Base-by-base conservation (phyloP, 2,888 invertebrate species). In the Sabatieria punctata region DNA sequence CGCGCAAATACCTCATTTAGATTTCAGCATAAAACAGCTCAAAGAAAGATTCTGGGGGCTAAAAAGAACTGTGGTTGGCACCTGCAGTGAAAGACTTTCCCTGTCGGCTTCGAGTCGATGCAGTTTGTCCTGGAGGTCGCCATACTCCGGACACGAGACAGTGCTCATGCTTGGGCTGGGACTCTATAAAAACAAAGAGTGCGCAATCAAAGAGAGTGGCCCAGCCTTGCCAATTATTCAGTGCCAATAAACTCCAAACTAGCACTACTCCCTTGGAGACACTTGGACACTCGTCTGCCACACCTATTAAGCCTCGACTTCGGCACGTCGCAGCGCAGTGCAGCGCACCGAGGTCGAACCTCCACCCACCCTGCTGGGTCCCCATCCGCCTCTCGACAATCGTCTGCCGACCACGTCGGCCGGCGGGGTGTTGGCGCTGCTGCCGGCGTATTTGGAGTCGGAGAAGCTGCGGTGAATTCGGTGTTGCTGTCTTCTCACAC, bases 31-130 rank as follows among this genome's bases (percentile, higher is more conserved):
- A n/a, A n/a, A n/a, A n/a, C n/a, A n/a, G n/a, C n/a, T n/a, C n/a
- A n/a, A n/a, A n/a, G n/a, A n/a, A n/a, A n/a, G n/a, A n/a, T n/a
- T n/a, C n/a, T n/a, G 30, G 8, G 15, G 15, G 8, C 8, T 30
- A 15, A 30, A 11, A 30, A 30, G 8, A 15, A 30, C 8, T 11
- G 3, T 49, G 11, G 25, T 22, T n/a, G 24, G 55, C 25, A 70
- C 69, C 72, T 91, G 89, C 57, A 86, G 72, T 56, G 83, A 79
- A 50, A 89, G 71, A 49, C 82, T 80, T 62, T 85, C 85, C 61
- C 85, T 83, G 66, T 91, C 89, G 45, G 78, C 77, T 65, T 89
- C 86, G 61, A 89, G 70, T 49, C 85, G 77, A 42, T 80, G 77
- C 51, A 86, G 71, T 44, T 84, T 78, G 57, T 86, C 86, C 66